Percentiles rank a stretch among this genome's conserved stretches.
Conservation (phyloP, 2,888 invertebrate genomes). For the Hesperia comma region DNA sequence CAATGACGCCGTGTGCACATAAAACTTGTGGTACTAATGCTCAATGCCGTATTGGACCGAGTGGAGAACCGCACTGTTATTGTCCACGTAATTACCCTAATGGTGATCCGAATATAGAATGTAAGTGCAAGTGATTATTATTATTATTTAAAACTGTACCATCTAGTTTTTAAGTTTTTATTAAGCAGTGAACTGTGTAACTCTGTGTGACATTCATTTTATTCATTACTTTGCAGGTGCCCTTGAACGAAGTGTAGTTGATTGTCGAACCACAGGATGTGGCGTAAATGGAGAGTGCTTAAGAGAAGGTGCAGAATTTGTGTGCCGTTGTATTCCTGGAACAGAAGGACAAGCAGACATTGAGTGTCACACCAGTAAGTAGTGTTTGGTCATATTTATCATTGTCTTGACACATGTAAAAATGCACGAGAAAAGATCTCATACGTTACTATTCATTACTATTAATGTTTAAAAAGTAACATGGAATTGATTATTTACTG, state of each 20-base stretch:
- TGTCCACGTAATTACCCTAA: conserved; percentile 92
- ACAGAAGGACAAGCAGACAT: conserved; percentile 88
- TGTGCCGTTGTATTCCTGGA: conserved; percentile 91
- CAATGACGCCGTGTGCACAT: conserved; percentile 89
- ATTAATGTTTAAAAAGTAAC: conserved; percentile 9
- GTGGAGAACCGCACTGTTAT: conserved; percentile 90
- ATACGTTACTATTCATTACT: conserved; percentile 23
- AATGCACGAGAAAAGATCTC: conserved; percentile 69
- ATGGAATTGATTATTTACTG: not conserved
- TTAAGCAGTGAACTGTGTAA: not conserved
- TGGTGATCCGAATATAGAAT: conserved; percentile 93
- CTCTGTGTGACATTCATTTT: not conserved
- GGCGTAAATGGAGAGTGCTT: conserved; percentile 94
- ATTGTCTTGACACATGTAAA: conserved; percentile 72
- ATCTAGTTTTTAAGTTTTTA: not conserved
- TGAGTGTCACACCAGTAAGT: conserved; percentile 86
- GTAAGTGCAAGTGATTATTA: conserved; percentile 81
- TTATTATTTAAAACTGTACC: conserved; percentile 26
- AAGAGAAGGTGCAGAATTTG: conserved; percentile 92
- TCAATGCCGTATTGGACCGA: conserved; percentile 88
- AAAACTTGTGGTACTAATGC: conserved; percentile 93
- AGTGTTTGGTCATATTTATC: conserved; percentile 40
- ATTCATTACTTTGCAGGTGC: conserved; percentile 70
- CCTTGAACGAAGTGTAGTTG: conserved; percentile 84
- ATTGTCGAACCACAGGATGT: conserved; percentile 93